phyloP scores from a whole-genome alignment of 2,113 vertebrate species.

The Gila orcuttii region DNA sequence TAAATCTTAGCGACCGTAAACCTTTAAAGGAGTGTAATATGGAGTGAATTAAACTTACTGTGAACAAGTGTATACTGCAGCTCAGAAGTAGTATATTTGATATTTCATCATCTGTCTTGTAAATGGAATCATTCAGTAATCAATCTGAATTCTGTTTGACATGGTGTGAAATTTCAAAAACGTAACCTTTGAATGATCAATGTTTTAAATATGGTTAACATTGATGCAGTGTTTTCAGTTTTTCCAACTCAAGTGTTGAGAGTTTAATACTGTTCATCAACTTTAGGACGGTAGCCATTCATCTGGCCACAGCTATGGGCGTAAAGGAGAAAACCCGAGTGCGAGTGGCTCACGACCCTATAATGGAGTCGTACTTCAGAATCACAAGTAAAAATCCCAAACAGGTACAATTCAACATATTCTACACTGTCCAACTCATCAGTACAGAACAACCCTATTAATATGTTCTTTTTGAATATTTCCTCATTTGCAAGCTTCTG shows the following conservation, averaged over 20 bases:
- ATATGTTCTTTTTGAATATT: neutral
- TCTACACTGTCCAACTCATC: neutral
- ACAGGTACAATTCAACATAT: constrained; percentile 77
- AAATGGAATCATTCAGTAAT: neutral
- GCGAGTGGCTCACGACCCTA: constrained; percentile 76
- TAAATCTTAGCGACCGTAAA: no score
- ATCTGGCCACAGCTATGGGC: constrained; percentile 81
- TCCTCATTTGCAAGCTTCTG: neutral
- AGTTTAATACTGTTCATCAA: neutral
- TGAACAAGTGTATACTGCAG: neutral
- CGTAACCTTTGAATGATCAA: neutral
- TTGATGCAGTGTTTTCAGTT: neutral
- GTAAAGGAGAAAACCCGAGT: constrained; percentile 84
- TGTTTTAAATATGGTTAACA: neutral
- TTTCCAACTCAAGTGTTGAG: neutral
- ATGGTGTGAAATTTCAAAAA: neutral
- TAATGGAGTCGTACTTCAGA: constrained; percentile 83
- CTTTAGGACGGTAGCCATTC: constrained; percentile 78
- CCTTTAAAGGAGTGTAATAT: neutral
- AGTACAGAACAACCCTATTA: neutral
- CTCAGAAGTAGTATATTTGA: neutral
- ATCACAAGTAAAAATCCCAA: constrained; percentile 83
- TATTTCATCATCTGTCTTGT: neutral
- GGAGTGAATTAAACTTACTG: neutral
- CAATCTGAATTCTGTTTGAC: neutral